Base-by-base conservation (phyloP, 2,797 vertebrate species). In the Microctenopoma lineatum region DNA sequence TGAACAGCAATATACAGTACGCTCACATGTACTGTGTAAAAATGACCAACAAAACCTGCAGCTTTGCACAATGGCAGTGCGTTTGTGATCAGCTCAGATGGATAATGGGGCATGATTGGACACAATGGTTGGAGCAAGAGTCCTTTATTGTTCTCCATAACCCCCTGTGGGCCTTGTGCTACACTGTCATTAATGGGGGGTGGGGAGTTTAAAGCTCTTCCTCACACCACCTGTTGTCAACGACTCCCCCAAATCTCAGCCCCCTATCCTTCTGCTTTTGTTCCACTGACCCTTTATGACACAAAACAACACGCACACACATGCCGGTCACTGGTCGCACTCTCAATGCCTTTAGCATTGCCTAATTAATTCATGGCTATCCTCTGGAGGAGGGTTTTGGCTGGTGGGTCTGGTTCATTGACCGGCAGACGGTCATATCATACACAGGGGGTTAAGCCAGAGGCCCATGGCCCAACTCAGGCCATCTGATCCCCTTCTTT, bases 171-270 rank as follows among this genome's bases (percentile, higher is more conserved):
- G 75, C 85, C 55, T 66, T 63, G 75, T 47, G 50, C 79, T 52
- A 32, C 78, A 32, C 80, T 80, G 80, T 83, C 79, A 18, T 90
- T 89, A 85, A 84, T 11, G 56, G 59, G 79, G 75, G 68, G 57
- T 16, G 75, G 27, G 41, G 73, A 16, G 77, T 74, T 54, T 84
- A 78, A 79, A 77, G 69, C 76, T 88, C 87, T 81, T 92, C 89
- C 89, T 89, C 73, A 52, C 79, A 90, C 92, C 94, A 94, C 93
- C 93, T 94, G 93, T 94, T 94, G 91, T 92, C 77, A 85, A 79
- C 61, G 68, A 69, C 83, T 58, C 71, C 47, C 59, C 60, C 21
- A 44, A 29, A 7, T 47, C 63, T 55, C 46, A 51, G 45, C 42
- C 50, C 48, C 73, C 41, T 14, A 58, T 80, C 81, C 78, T 62